Percentiles rank a stretch among this genome's conserved stretches.
phyloP scores from a whole-genome alignment of 1,140 invertebrate genomes.

The Anastrepha obliqua region DNA sequence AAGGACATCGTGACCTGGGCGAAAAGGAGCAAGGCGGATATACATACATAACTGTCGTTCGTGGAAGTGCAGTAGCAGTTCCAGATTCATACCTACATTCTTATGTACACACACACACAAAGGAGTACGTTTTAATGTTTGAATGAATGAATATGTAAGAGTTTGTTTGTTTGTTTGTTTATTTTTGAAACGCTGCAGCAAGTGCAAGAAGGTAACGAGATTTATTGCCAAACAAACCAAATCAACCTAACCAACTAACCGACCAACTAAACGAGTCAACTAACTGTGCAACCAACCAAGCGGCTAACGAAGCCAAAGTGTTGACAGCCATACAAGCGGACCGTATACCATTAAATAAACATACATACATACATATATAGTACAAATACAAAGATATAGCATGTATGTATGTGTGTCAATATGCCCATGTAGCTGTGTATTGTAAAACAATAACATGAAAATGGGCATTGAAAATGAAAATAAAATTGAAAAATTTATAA shows the following conservation, averaged over 20 bases:
- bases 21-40: neutral
- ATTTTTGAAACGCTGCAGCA: neutral
- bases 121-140: neutral
- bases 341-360: neutral
- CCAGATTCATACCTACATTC: neutral
- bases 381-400: neutral
- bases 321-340: slow-evolving; percentile 27
- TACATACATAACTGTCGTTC: neutral
- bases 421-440: neutral
- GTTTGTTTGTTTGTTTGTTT: neutral
- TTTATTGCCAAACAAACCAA: slow-evolving; percentile 47
- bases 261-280: slow-evolving; percentile 52
- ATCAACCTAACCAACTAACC: slow-evolving; percentile 45
- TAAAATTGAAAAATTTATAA: slow-evolving; percentile 48
- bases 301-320: slow-evolving; percentile 47
- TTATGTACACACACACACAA: neutral
- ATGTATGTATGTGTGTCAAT: neutral
- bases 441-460: slow-evolving; percentile 49
- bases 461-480: slow-evolving; percentile 48
- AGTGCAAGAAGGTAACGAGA: slow-evolving; percentile 43
- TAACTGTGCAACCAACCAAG: slow-evolving; percentile 45
- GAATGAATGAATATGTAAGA: neutral
- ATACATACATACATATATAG: neutral
- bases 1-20: slow-evolving; percentile 47
- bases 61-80: neutral